phyloP scores from a whole-genome alignment of 2,888 invertebrate species.

The Arctia plantaginis region DNA sequence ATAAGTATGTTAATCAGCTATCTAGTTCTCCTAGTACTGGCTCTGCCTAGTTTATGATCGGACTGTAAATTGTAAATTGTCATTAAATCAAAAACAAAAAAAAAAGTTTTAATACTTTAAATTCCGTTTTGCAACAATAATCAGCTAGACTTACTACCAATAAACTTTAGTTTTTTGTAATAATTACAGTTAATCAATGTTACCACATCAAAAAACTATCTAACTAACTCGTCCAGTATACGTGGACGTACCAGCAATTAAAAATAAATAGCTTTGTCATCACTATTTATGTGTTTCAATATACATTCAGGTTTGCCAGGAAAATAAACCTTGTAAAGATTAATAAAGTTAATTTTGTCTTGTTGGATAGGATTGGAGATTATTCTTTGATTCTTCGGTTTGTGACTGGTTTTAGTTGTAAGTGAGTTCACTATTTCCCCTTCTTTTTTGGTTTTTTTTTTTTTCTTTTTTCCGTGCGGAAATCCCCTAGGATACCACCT shows the following conservation, averaged over 20 bases:
- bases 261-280: constrained; percentile 61
- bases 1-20: too few species aligned
- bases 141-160: background rate
- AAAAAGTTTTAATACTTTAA: too few species aligned
- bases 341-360: constrained; percentile 1
- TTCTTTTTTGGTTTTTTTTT: too few species aligned
- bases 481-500: too few species aligned
- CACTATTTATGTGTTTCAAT: constrained; percentile 60
- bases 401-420: background rate
- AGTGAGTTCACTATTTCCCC: background rate
- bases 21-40: too few species aligned
- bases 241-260: constrained; percentile 54
- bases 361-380: constrained; percentile 3
- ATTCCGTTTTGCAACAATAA: background rate
- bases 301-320: constrained; percentile 42
- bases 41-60: too few species aligned
- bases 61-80: too few species aligned
- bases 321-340: background rate
- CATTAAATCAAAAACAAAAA: too few species aligned
- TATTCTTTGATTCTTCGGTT: background rate
- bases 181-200: background rate
- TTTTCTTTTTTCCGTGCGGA: too few species aligned
- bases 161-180: background rate
- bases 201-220: too few species aligned
- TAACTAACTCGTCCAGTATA: constrained; percentile 47